Percentiles rank a stretch among this genome's conserved stretches.
These are phyloP conservation scores for Lithosia quadra DNA, from an alignment of 2,888 invertebrate species.

Conservation along the genomic window DNA sequence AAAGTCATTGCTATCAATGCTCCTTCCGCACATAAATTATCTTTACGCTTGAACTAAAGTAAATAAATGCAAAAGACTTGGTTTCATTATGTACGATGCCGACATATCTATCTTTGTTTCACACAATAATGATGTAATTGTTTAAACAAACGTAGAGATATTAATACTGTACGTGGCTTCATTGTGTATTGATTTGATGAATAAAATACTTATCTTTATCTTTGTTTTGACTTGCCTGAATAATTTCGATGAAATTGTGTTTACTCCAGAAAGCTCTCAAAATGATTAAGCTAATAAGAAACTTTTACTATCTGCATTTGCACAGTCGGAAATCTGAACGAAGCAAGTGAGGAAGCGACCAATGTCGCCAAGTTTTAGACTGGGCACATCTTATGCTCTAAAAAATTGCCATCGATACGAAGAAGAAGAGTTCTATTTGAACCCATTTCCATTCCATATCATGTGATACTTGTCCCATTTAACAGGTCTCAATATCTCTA, in stretches of 20 bases:
- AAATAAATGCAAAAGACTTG: constrained; percentile 36
- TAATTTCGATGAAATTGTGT: background rate
- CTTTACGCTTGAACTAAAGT: constrained; percentile 35
- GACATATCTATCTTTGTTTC: constrained; percentile 51
- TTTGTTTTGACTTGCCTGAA: background rate
- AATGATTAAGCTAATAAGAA: background rate
- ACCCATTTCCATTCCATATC: too few relatives aligned
- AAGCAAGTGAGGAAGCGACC: too few relatives aligned
- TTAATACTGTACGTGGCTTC: constrained; percentile 35
- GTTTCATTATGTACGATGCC: constrained; percentile 35
- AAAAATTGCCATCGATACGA: too few relatives aligned
- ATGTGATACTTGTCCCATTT: background rate
- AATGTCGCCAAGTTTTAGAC: too few relatives aligned
- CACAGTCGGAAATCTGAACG: too few relatives aligned
- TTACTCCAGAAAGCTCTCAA: background rate
- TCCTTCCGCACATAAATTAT: constrained; percentile 41
- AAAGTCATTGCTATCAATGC: constrained; percentile 24
- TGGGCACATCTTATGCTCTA: too few relatives aligned
- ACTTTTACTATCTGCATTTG: too few relatives aligned
- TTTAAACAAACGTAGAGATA: constrained; percentile 51
- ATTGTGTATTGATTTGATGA: constrained; percentile 42
- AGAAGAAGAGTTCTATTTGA: too few relatives aligned
- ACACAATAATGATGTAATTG: constrained; percentile 55
- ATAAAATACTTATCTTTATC: constrained; percentile 34
- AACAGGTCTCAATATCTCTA: background rate